Conservation (phyloP, 1,140 invertebrate species). For the Diuraphis noxia region DNA sequence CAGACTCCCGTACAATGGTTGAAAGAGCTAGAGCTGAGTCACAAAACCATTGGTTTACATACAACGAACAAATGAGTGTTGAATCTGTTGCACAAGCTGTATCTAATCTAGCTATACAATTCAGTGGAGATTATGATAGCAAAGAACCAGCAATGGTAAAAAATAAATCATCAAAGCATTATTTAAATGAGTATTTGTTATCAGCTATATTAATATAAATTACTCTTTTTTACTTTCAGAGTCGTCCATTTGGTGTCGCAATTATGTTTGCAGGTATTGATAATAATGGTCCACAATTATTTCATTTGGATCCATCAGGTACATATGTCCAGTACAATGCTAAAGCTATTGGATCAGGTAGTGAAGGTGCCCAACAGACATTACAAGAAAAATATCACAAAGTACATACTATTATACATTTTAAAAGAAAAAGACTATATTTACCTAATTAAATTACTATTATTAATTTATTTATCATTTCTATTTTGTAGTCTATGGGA, state of each 20-base stretch:
- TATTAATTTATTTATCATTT: constrained; percentile 55
- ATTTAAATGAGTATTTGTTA: not conserved
- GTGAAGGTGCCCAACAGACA: constrained; percentile 97
- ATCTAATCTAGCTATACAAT: constrained; percentile 96
- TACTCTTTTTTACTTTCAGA: constrained; percentile 63
- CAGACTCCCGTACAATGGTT: constrained; percentile 93
- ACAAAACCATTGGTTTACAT: constrained; percentile 97
- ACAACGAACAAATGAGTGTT: constrained; percentile 94
- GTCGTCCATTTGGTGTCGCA: constrained; percentile 97
- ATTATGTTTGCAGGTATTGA: constrained; percentile 87
- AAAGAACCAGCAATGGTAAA: constrained; percentile 92
- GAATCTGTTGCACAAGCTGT: constrained; percentile 98
- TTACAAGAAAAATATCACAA: constrained; percentile 86
- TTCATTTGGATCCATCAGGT: constrained; percentile 97
- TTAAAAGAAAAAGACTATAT: not conserved
- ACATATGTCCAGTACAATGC: constrained; percentile 98
- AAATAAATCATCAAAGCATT: constrained; percentile 5
- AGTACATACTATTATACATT: constrained; percentile 61
- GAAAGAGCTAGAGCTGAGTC: constrained; percentile 94
- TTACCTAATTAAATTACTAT: not conserved
- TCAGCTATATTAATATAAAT: not conserved
- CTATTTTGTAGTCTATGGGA: constrained; percentile 83
- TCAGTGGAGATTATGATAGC: constrained; percentile 90
- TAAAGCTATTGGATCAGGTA: constrained; percentile 98
- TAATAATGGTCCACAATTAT: constrained; percentile 83